Base-by-base conservation (phyloP, 2,113 vertebrate species). In the Tetrao urogallus region DNA sequence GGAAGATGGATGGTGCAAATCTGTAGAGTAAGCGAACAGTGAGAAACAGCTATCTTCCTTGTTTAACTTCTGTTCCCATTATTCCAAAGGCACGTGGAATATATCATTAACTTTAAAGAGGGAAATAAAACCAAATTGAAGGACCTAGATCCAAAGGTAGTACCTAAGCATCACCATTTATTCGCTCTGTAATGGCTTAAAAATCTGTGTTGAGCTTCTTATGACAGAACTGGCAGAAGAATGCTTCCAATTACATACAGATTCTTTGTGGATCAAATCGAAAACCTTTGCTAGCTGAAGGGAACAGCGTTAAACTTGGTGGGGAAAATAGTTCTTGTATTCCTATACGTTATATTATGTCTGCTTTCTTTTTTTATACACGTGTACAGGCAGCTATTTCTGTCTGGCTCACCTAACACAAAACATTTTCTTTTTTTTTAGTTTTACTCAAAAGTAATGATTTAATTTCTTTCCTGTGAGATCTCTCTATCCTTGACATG, bases 41-140 rank as follows among this genome's bases (percentile, higher is more conserved):
- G 57, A 64, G 91, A 71, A 90, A 78, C 16, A 43, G 57, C 57
- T 65, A 38, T 58, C 64, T 91, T 86, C 69, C 80, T 83, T 85
- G 63, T 74, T 89, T 93, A 92, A 91, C 85, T 95, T 90, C 76
- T 86, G 60, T 48, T 83, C 72, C 82, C 65, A 32, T 92, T 92
- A 94, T 86, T 72, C 82, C 61, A 71, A 85, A 91, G 89, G 15
- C 79, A 45, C 47, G 82, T 71, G 72, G 85, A 91, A 93, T 95
- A 94, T 89, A 78, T 94, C 79, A 91, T 94, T 95, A 92, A 94
- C 96, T 97, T 96, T 93, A 92, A 91, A 94, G 87, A 91, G 85
- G 57, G 85, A 81, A 88, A 95, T 94, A 90, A 96, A 94, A 92
- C 36, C 72, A 85, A 94, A 90, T 61, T 47, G 87, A 86, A 93